Conservation (phyloP, 2,888 invertebrate genomes). For the Poecilobothrus nobilitatus region DNA sequence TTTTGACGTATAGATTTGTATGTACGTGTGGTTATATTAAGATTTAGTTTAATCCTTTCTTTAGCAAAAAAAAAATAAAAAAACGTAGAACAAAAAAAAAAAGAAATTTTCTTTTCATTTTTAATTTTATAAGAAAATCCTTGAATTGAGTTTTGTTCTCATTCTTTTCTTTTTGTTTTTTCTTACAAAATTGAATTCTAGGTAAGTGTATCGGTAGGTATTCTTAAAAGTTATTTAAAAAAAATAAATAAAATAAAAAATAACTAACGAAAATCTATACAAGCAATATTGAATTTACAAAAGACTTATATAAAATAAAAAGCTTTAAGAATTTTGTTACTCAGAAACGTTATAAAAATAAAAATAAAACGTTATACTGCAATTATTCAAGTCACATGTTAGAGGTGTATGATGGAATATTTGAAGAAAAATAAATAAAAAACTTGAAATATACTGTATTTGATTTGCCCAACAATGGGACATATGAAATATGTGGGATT, state of each 20-base stretch:
- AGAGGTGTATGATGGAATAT: not conserved
- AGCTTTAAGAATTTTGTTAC: too few species aligned
- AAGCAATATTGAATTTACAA: not conserved
- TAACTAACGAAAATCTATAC: not conserved
- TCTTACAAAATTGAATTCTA: not conserved
- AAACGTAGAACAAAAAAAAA: not conserved
- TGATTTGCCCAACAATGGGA: too few species aligned
- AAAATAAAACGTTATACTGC: not conserved
- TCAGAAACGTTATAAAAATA: not conserved
- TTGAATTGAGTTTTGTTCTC: not conserved
- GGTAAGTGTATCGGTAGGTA: not conserved
- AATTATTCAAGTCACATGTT: not conserved
- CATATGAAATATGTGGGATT: too few species aligned
- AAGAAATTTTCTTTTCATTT: not conserved
- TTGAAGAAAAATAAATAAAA: not conserved
- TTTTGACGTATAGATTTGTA: not conserved
- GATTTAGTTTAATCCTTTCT: not conserved
- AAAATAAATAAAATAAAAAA: not conserved
- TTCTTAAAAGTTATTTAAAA: not conserved
- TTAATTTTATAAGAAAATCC: not conserved
- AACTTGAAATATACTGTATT: too few species aligned
- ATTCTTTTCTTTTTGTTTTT: not conserved
- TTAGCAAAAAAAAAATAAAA: not conserved
- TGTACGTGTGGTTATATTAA: not conserved
- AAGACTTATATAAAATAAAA: too few species aligned